Conservation (phyloP, 2,113 vertebrate genomes). For the Sebastes schlegelii region DNA sequence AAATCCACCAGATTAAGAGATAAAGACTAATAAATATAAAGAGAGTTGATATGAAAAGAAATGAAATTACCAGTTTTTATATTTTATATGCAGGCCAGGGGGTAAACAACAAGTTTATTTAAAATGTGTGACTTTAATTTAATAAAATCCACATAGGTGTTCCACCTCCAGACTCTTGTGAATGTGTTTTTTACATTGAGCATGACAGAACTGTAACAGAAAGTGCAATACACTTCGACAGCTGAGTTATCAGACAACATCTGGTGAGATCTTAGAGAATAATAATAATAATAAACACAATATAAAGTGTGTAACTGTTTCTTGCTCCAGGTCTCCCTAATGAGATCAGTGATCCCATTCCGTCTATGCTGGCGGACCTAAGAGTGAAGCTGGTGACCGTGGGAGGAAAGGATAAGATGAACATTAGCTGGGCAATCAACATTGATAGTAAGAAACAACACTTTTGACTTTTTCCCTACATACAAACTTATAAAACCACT, state of each 20-base stretch:
- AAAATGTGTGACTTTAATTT: background rate
- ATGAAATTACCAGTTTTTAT: background rate
- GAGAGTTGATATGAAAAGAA: background rate
- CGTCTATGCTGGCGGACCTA: conserved; percentile 71
- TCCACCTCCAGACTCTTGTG: background rate
- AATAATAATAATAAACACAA: background rate
- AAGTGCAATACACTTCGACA: background rate
- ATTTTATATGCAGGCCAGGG: background rate
- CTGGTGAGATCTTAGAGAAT: background rate
- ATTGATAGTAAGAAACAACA: conserved; percentile 79
- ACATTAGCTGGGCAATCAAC: conserved; percentile 85
- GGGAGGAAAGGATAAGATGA: conserved; percentile 47
- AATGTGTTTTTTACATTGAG: background rate
- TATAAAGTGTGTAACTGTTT: background rate
- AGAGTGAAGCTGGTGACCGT: conserved; percentile 33
- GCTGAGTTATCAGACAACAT: background rate
- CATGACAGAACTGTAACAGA: background rate
- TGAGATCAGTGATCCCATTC: fast-evolving
- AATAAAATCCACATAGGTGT: background rate
- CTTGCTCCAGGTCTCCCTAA: conserved; percentile 8
- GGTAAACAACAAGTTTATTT: background rate
- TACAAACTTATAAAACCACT: background rate
- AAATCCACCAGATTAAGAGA: background rate
- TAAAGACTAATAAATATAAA: background rate
- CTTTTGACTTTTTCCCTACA: background rate